phyloP scores from a whole-genome alignment of 2,888 invertebrate species.

The Yponomeuta evonymella region DNA sequence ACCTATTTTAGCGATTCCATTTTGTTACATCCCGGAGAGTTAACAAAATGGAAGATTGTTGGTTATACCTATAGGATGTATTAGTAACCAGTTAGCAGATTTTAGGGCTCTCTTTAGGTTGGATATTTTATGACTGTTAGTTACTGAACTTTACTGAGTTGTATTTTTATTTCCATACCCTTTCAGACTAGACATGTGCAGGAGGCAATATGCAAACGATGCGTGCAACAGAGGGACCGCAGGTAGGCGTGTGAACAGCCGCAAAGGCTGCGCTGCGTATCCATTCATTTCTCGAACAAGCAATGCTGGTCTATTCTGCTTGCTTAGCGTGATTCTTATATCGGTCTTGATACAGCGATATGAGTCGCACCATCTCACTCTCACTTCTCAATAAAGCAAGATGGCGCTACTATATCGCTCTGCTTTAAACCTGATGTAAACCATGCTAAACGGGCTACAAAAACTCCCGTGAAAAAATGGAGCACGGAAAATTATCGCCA shows the following conservation, averaged over 20 bases:
- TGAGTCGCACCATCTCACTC: background rate
- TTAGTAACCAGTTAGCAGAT: background rate
- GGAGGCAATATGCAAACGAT: slow-evolving; percentile 94
- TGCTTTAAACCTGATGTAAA: too few species aligned
- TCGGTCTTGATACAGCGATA: too few species aligned
- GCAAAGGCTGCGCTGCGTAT: background rate
- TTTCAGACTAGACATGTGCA: slow-evolving; percentile 99
- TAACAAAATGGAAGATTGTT: background rate
- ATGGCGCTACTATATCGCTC: background rate
- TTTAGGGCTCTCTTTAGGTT: background rate
- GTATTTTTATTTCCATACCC: slow-evolving; percentile 75
- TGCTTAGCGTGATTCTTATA: too few species aligned
- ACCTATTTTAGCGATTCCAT: slow-evolving; percentile 16
- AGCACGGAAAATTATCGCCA: too few species aligned
- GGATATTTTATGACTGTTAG: background rate
- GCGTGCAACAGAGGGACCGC: slow-evolving; percentile 98
- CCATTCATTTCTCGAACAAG: background rate
- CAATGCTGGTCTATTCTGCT: background rate
- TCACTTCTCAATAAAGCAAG: background rate
- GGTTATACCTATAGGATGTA: background rate
- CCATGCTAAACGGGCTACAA: too few species aligned
- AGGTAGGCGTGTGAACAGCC: slow-evolving; percentile 83
- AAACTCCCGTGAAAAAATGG: too few species aligned
- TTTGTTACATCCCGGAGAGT: slow-evolving; percentile 16
- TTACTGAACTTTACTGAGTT: slow-evolving; percentile 27